Evolutionary conservation across 2,113 vertebrate species (phyloP).

Genomic region (Typhlomys cinereus): DNA sequence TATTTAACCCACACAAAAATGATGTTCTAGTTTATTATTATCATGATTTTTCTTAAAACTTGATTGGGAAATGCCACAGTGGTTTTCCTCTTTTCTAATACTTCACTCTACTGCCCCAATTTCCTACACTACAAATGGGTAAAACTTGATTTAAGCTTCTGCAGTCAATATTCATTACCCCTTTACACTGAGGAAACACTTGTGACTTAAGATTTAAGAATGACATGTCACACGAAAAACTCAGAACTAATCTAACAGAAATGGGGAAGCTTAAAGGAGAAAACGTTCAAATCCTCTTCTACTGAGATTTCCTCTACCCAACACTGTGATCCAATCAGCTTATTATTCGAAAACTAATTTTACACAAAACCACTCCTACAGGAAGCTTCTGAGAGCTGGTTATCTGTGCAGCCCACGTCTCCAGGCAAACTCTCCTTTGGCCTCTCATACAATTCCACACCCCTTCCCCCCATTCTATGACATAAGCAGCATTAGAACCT

Average conservation of each 20-base stretch:
- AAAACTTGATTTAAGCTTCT: constrained; percentile 17
- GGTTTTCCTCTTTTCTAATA: background rate
- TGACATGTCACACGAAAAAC: background rate
- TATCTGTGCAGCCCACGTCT: constrained; percentile 11
- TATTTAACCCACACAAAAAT: background rate
- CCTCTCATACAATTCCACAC: constrained; percentile 59
- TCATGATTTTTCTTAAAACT: constrained; percentile 16
- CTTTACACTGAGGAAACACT: background rate
- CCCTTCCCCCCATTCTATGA: constrained; percentile 66
- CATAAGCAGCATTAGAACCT: constrained; percentile 71
- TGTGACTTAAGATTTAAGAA: background rate
- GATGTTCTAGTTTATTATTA: background rate
- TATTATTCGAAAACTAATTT: constrained; percentile 17
- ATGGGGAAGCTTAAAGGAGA: constrained; percentile 28
- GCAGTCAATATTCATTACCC: background rate
- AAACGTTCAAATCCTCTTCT: constrained; percentile 18
- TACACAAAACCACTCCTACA: constrained; percentile 19
- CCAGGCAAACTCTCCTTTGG: constrained; percentile 50
- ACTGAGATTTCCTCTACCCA: background rate
- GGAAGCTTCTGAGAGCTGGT: constrained; percentile 46
- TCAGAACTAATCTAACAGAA: constrained; percentile 16
- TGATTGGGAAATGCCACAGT: background rate
- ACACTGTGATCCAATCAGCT: constrained; percentile 9
- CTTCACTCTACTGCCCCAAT: background rate
- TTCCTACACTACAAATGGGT: background rate